phyloP scores from a whole-genome alignment of 2,113 vertebrate species.

The Hepsetus odoe region DNA sequence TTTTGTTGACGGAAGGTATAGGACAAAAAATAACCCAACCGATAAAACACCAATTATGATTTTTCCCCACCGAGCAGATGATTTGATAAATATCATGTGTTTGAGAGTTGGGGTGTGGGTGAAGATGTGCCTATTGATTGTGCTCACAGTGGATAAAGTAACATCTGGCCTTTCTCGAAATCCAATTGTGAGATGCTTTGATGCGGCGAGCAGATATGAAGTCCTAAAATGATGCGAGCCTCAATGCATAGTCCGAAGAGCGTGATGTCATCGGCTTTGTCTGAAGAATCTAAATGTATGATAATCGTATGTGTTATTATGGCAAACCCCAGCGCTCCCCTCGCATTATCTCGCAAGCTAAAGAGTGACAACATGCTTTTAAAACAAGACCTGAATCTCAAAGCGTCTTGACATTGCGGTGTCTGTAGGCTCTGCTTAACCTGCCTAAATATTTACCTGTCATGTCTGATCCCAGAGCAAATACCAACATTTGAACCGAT shows the following conservation, averaged over 20 bases:
- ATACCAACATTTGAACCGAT: slow-evolving; percentile 39
- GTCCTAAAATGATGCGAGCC: slow-evolving; percentile 59
- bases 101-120: slow-evolving; percentile 63
- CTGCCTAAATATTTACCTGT: slow-evolving; percentile 78
- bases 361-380: background rate
- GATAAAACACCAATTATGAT: slow-evolving; percentile 79
- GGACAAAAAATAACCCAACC: slow-evolving; percentile 72
- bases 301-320: slow-evolving; percentile 50
- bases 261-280: slow-evolving; percentile 58
- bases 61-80: slow-evolving; percentile 64
- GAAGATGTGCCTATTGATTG: slow-evolving; percentile 69
- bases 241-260: slow-evolving; percentile 10
- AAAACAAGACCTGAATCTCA: slow-evolving; percentile 18
- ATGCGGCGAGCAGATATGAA: slow-evolving; percentile 58
- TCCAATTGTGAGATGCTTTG: slow-evolving; percentile 61
- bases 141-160: slow-evolving; percentile 58
- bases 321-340: background rate
- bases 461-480: slow-evolving; percentile 69
- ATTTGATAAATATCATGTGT: slow-evolving; percentile 69
- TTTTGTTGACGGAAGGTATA: slow-evolving; percentile 75
- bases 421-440: slow-evolving; percentile 6
- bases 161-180: slow-evolving; percentile 59
- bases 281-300: slow-evolving; percentile 65
- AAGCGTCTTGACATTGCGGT: background rate
- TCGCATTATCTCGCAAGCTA: background rate